phyloP scores from a whole-genome alignment of 2,797 vertebrate genomes.

The Falco cherrug region DNA sequence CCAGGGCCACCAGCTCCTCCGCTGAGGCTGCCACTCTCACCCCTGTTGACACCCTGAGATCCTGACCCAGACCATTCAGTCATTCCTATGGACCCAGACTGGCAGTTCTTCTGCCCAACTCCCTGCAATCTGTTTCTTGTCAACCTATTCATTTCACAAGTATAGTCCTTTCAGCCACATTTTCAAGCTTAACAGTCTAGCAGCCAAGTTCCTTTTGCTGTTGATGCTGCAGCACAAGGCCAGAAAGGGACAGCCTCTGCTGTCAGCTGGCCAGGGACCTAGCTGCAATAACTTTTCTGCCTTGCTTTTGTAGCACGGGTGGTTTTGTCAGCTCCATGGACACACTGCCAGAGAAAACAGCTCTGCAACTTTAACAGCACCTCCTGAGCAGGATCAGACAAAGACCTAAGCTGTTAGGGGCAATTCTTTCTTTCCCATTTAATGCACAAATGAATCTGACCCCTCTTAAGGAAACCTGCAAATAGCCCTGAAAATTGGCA shows the following conservation, averaged over 20 bases:
- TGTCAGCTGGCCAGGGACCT: constrained; percentile 17
- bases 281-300: background rate
- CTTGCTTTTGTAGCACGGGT: background rate
- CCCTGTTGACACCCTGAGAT: background rate
- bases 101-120: background rate
- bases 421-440: background rate
- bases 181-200: background rate
- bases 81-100: background rate
- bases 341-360: constrained; percentile 38
- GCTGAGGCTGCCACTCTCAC: background rate
- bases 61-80: background rate
- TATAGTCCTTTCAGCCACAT: background rate
- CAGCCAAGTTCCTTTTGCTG: constrained; percentile 28
- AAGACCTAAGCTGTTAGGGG: background rate
- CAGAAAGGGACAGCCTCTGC: background rate
- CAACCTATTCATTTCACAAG: background rate
- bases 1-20: background rate
- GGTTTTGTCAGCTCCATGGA: constrained; percentile 49
- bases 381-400: background rate
- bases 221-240: background rate
- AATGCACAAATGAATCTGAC: background rate
- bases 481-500: background rate
- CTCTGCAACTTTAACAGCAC: background rate
- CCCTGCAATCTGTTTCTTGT: constrained; percentile 4
- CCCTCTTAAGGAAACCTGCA: background rate